phyloP scores from a whole-genome alignment of 1,140 invertebrate genomes.

The Leptopilina clavipes region DNA sequence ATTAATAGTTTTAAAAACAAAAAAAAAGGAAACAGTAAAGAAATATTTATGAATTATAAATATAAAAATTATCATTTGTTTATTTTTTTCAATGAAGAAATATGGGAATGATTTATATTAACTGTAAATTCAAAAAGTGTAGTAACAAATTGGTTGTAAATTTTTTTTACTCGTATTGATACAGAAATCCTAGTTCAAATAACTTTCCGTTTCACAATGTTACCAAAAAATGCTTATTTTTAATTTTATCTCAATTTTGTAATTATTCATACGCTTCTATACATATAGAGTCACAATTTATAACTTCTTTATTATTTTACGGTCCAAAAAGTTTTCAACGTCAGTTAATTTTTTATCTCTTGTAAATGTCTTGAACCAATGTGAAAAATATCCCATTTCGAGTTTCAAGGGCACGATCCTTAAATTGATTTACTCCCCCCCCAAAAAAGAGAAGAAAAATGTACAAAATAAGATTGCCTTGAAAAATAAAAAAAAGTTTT shows the following conservation, averaged over 20 bases:
- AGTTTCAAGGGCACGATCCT: not conserved
- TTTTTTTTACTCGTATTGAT: not conserved
- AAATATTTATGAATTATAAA: not conserved
- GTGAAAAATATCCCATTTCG: not conserved
- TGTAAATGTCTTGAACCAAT: not conserved
- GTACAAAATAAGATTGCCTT: slow-evolving; percentile 10
- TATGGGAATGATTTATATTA: too few species aligned
- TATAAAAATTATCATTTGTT: too few species aligned
- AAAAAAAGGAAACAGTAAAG: not conserved
- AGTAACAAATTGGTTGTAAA: not conserved
- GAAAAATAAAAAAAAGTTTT: not conserved
- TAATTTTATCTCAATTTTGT: not conserved
- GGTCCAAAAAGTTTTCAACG: not conserved
- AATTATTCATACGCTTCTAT: too few species aligned
- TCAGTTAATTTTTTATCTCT: not conserved
- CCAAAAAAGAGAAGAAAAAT: not conserved
- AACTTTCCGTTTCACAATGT: not conserved
- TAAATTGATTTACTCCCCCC: not conserved
- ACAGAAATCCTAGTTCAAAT: not conserved
- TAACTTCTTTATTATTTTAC: not conserved
- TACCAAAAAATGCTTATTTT: not conserved
- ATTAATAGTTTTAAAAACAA: not conserved
- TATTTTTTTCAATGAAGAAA: not conserved
- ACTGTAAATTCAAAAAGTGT: not conserved
- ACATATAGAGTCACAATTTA: too few species aligned